A percentile compares a stretch with the other conserved stretches of the same genome.
phyloP scores from a whole-genome alignment of 2,113 vertebrate species.

The Scolopax mira region DNA sequence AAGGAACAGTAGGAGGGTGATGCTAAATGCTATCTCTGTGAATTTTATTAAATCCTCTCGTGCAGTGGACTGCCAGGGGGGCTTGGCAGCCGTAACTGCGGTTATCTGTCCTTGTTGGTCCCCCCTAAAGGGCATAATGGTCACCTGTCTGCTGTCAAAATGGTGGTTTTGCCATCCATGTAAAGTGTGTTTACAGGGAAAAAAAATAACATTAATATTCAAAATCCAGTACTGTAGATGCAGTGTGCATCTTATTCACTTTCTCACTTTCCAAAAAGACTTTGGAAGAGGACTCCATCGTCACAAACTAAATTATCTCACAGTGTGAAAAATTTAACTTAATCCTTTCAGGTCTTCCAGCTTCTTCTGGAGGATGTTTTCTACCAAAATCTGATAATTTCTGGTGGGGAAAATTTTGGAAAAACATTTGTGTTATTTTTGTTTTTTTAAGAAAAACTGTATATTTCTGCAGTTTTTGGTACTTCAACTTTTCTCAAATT shows the following conservation, averaged over 20 bases:
- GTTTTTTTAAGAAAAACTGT: not conserved
- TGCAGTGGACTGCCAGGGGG: not conserved
- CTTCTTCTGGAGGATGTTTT: not conserved
- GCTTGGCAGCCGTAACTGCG: not conserved
- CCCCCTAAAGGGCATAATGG: not conserved
- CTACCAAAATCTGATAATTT: not conserved
- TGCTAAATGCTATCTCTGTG: not conserved
- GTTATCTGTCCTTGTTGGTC: not conserved
- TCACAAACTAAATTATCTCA: not conserved
- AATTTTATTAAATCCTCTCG: slow-evolving; percentile 4
- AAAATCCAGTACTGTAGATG: not conserved
- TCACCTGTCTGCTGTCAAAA: not conserved
- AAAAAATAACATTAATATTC: not conserved
- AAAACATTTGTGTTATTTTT: not conserved
- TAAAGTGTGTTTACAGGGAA: not conserved
- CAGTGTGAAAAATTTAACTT: not conserved
- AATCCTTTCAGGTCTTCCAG: not conserved
- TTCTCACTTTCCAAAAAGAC: not conserved
- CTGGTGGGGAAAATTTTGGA: too few species aligned
- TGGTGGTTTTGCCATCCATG: not conserved
- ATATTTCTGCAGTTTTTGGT: not conserved
- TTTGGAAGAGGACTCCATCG: not conserved
- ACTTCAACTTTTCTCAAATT: not conserved
- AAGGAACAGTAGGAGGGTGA: slow-evolving; percentile 12
- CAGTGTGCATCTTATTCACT: not conserved